These are phyloP conservation scores for Chrysaora quinquecirrha DNA, from an alignment of 30 jellyfish, hydroid and myxozoan species.

Conservation along the genomic window DNA sequence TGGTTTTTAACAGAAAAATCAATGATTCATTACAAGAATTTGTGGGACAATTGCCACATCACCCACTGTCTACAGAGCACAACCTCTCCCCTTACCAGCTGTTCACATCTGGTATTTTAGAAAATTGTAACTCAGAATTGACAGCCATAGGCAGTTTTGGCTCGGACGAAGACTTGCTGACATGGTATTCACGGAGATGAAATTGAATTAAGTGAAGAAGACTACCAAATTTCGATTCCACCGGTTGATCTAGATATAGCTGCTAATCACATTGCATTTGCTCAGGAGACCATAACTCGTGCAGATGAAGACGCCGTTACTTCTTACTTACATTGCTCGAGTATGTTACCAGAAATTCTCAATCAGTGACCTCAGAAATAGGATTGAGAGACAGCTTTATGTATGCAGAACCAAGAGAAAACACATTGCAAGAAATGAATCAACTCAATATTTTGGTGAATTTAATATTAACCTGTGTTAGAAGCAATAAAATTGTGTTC, in stretches of 20 bases:
- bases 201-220: background rate
- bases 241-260: background rate
- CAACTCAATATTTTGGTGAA: no score
- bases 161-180: background rate
- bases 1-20: constrained; percentile 3
- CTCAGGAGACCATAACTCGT: background rate
- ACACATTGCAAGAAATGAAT: no score
- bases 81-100: constrained; percentile 29
- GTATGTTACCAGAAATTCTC: background rate
- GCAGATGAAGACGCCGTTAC: background rate
- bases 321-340: constrained; percentile 9
- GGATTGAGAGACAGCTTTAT: no score
- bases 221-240: constrained; percentile 17
- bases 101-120: constrained; percentile 5
- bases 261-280: constrained; percentile 13
- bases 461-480: no score
- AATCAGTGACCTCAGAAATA: background rate
- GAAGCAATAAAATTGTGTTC: no score
- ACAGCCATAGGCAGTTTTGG: constrained; percentile 5
- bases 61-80: constrained; percentile 3
- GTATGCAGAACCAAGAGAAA: no score
- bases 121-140: constrained; percentile 1
- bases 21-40: constrained; percentile 11
- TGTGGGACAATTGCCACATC: constrained; percentile 12
- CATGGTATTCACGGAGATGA: constrained; percentile 9